phyloP scores from a whole-genome alignment of 2,888 invertebrate species.

The Acanthacorydalis orientalis region DNA sequence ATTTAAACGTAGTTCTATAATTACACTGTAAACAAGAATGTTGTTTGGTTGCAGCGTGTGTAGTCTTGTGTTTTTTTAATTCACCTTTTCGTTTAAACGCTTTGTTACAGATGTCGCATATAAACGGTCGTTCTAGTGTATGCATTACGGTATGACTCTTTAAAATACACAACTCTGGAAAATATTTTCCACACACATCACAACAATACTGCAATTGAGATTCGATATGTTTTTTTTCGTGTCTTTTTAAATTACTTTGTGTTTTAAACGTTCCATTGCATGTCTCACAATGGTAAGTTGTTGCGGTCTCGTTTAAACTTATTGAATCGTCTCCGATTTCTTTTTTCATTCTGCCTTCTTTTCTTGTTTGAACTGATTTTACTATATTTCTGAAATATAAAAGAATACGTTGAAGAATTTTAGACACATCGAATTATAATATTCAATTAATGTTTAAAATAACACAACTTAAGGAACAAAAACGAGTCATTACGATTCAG shows the following conservation, averaged over 20 bases:
- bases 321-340: no score
- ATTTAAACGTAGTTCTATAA: conserved; percentile 8
- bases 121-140: conserved; percentile 17
- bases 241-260: not conserved
- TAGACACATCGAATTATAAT: no score
- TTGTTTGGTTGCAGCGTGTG: conserved; percentile 5
- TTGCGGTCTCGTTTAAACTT: no score
- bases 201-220: not conserved
- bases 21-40: conserved; percentile 7
- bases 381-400: no score
- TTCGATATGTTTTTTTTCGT: conserved; percentile 1
- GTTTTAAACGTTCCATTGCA: conserved; percentile 1
- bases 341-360: no score
- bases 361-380: no score
- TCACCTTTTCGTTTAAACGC: conserved; percentile 17
- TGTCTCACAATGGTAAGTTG: not conserved
- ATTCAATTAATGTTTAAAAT: no score
- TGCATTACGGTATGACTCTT: conserved; percentile 1
- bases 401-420: no score
- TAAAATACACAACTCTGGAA: conserved; percentile 1
- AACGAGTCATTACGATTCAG: no score
- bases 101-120: conserved; percentile 28
- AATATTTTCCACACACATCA: not conserved
- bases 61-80: conserved; percentile 8
- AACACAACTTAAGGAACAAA: no score